Evolutionary conservation across 2,797 vertebrate species (phyloP), one percentile per base, ranked within the genome.

Genomic region (Hyperoplus lanceolatus): DNA sequence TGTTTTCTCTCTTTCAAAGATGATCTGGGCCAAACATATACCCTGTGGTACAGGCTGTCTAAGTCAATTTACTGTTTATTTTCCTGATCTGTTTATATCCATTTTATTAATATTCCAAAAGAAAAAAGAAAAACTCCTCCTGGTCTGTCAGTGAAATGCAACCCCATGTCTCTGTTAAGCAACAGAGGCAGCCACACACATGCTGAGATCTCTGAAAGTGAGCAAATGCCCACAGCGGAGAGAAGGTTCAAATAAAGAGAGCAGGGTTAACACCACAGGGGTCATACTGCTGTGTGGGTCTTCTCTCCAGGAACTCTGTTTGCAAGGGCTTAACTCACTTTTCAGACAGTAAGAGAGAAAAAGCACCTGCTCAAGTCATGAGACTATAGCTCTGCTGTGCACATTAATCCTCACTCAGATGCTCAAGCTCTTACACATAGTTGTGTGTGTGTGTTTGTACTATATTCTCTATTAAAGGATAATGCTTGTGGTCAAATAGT

Each of bases 121-220:
- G 29, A 29, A 70, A 51, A 48, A 70, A 41, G 15, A 2, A 61
- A 41, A 76, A 53, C 42, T 63, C 2, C 10, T 76, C 1, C 29
- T 0, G 57, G n/a, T 21, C 51, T 38, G 66, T 12, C 55, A 4
- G 46, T 8, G 16, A 15, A 59, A 46, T 53, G 55, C 63, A 68
- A 11, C 45, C 57, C 54, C 29, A 67, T 8, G 2, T 70, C 53
- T 81, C 39, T 29, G 38, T 66, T 36, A 46, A 60, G 42, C n/a
- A 62, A 21, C 42, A 39, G 67, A 49, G 41, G 45, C 21, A 50
- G 42, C 39, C 29, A 53, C 14, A 53, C 14, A 11, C 68, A 58
- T 58, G 57, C 57, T 68, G 79, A 51, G 51, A 39, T 57, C 45
- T 67, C 10, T 51, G 57, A 63, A 43, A 65, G 57, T 36, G 18